These are phyloP conservation scores for Drosophila equinoxialis DNA, from an alignment of 1,140 invertebrate genomes.

Conservation along the genomic window DNA sequence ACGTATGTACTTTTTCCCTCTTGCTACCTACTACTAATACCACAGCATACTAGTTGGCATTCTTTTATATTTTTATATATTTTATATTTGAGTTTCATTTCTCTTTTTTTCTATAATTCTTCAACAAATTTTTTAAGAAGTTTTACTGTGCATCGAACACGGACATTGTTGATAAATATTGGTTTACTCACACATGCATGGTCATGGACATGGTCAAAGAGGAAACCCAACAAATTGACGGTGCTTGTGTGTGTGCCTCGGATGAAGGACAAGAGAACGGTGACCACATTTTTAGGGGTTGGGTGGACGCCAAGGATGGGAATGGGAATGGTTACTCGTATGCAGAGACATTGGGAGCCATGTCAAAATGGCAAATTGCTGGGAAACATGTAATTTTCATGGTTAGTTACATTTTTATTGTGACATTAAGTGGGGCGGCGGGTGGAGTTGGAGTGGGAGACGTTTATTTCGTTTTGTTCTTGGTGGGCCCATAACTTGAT, in stretches of 20 bases:
- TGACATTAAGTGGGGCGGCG: conserved; percentile 74
- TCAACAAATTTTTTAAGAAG: conserved; percentile 71
- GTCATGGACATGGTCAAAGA: conserved; percentile 34
- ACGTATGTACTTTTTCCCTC: conserved; percentile 11
- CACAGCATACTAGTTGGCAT: conserved; percentile 24
- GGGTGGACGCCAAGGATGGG: background rate
- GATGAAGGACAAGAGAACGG: conserved; percentile 50
- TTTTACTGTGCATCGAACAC: conserved; percentile 69
- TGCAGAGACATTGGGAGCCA: conserved; percentile 61
- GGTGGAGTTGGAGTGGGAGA: conserved; percentile 17
- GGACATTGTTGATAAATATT: conserved; percentile 80
- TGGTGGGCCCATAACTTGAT: conserved; percentile 67
- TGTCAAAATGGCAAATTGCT: conserved; percentile 78
- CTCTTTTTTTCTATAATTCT: conserved; percentile 68
- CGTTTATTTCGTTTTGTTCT: conserved; percentile 41
- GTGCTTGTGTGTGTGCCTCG: background rate
- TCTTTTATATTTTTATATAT: conserved; percentile 51
- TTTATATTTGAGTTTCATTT: conserved; percentile 62
- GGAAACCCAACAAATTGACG: conserved; percentile 13
- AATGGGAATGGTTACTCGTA: conserved; percentile 27
- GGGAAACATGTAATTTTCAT: conserved; percentile 81
- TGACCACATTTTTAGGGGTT: background rate
- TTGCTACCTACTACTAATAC: background rate
- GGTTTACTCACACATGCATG: conserved; percentile 51
- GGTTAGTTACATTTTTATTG: conserved; percentile 82